Base-by-base conservation (phyloP, 2,888 invertebrate genomes). In the Pheosia tremula region DNA sequence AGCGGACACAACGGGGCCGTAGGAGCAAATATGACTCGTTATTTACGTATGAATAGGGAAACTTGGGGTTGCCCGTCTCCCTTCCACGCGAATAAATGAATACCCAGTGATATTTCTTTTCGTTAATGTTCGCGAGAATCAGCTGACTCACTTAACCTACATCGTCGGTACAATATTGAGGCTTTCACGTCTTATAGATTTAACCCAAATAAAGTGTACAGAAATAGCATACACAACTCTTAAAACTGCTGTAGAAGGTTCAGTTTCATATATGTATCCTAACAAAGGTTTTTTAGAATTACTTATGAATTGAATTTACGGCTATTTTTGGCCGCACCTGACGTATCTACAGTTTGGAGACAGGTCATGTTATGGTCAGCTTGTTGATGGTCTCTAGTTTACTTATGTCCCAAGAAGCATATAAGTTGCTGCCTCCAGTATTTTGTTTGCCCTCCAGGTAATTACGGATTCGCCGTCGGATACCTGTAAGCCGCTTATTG, bases 21-120 rank as follows among this genome's bases (percentile, higher is more conserved):
- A 39, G 43, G 62, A 56, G 58, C 55, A 59, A 69, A 72, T 67
- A 72, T 69, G 63, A 67, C 43, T 61, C 65, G 69, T 69, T 72
- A 69, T 72, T 69, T 74, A 66, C 67, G 68, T 71, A 59, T 64
- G 64, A 61, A 62, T 54, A 50, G 39, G 47, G 52, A 38, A 56
- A 45, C 50, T 62, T 52, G 62, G 39, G 56, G 50, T 41, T 43
- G 10, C 4, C 11, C 36, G 57, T 39, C 54, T 39, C 36, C 39
- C 36, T 38, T n/a, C 11, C 43, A 56, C 49, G 37, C 45, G 57
- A 56, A 45, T 57, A 50, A 56, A 41, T 57, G 11, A 41, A 41
- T 37, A 37, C 53, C 53, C 8, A 41, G 41, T 56, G 56, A 56
- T 56, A 43, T 41, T 49, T 49, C 49, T 41, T 56, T 41, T 56